Percentiles rank a stretch among this genome's conserved stretches.
These are phyloP conservation scores for Epinotia demarniana DNA, from an alignment of 2,888 invertebrate species.

Conservation along the genomic window DNA sequence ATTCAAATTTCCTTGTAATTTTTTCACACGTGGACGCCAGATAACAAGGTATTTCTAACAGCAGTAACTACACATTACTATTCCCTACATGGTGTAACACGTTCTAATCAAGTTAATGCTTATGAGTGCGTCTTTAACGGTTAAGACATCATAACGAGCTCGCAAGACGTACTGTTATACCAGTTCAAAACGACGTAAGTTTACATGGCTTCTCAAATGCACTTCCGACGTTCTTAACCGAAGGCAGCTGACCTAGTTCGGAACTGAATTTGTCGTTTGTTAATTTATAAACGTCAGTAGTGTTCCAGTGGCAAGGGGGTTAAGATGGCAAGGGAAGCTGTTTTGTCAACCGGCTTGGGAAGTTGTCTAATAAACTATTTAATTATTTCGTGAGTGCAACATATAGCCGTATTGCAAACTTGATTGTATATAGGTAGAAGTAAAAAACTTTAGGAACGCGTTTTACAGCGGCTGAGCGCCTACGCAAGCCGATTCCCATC, in stretches of 20 bases:
- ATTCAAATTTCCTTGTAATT: too few species aligned
- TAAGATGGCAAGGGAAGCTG: conserved; percentile 6
- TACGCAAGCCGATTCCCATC: too few species aligned
- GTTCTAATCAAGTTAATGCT: conserved; percentile 33
- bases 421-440: too few species aligned
- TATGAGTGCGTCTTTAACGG: conserved; percentile 36
- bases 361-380: background rate
- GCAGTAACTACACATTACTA: background rate
- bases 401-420: too few species aligned
- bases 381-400: background rate
- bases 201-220: background rate
- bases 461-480: too few species aligned
- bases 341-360: background rate
- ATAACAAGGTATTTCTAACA: too few species aligned
- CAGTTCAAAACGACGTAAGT: background rate
- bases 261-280: conserved; percentile 37
- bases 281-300: conserved; percentile 31
- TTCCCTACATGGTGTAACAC: conserved; percentile 10
- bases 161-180: conserved; percentile 9
- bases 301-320: conserved; percentile 7
- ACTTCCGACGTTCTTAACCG: background rate
- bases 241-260: conserved; percentile 24
- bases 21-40: too few species aligned
- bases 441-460: too few species aligned
- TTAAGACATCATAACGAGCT: conserved; percentile 22